phyloP scores from a whole-genome alignment of 2,797 vertebrate species.

The Phataginus tricuspis region DNA sequence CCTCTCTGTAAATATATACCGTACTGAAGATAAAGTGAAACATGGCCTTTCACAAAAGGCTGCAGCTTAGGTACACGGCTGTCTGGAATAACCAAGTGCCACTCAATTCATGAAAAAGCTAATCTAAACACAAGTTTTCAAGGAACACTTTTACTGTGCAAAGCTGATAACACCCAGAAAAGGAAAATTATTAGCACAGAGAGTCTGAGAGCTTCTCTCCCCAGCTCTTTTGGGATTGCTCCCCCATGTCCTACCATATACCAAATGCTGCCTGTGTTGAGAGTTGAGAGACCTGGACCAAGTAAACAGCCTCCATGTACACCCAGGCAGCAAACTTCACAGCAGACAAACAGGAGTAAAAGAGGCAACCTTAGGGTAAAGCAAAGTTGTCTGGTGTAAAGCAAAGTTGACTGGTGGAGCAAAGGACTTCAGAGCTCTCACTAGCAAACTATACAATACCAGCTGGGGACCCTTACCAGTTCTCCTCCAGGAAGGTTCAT shows the following conservation, averaged over 20 bases:
- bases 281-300: neutral
- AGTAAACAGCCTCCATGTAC: neutral
- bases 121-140: neutral
- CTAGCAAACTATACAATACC: accelerated
- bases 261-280: neutral
- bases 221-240: neutral
- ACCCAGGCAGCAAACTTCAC: neutral
- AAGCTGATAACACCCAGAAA: neutral
- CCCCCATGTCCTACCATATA: neutral
- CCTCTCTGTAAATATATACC: neutral
- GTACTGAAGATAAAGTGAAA: neutral
- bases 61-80: neutral
- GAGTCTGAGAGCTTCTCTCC: neutral
- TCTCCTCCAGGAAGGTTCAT: conserved; percentile 98
- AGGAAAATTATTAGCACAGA: neutral
- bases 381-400: neutral
- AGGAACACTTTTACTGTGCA: neutral
- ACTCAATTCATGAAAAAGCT: neutral
- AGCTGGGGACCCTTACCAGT: conserved; percentile 88
- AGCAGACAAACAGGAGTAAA: neutral
- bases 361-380: neutral
- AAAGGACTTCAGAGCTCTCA: accelerated
- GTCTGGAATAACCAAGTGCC: neutral
- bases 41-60: neutral
- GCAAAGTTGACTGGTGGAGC: neutral